Evolutionary conservation across 2,797 vertebrate species (phyloP).

Genomic region (Diglossa cyanea): DNA sequence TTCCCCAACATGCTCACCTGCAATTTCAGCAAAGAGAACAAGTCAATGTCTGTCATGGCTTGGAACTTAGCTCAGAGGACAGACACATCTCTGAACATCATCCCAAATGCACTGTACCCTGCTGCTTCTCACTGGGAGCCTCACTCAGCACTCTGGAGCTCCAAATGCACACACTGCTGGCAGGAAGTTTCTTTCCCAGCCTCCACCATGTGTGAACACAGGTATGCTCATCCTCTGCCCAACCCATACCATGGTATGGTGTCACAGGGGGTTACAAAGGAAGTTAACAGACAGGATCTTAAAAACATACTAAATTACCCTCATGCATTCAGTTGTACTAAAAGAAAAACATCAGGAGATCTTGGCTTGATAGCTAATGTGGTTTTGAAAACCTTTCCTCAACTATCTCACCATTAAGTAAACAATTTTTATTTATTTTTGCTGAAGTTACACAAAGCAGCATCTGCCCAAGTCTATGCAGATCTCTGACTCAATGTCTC

Average conservation of each 20-base stretch:
- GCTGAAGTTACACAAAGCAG: neutral
- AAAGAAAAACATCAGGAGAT: neutral
- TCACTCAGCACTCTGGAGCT: neutral
- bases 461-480: neutral
- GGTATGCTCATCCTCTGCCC: neutral
- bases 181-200: neutral
- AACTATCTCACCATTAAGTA: neutral
- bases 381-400: neutral
- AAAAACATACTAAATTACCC: neutral
- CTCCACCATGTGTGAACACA: accelerated
- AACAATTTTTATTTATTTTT: neutral
- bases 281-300: neutral
- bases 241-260: neutral
- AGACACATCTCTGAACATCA: neutral
- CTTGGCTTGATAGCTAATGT: neutral
- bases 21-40: neutral
- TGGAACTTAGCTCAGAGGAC: neutral
- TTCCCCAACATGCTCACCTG: conserved; percentile 91
- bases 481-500: neutral
- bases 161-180: neutral
- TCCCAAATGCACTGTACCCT: accelerated
- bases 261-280: neutral
- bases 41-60: accelerated
- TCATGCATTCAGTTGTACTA: neutral
- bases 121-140: neutral